A percentile compares a stretch with the other conserved stretches of the same genome.
Conservation (phyloP, 2,113 vertebrate genomes). For the Sylvia atricapilla region DNA sequence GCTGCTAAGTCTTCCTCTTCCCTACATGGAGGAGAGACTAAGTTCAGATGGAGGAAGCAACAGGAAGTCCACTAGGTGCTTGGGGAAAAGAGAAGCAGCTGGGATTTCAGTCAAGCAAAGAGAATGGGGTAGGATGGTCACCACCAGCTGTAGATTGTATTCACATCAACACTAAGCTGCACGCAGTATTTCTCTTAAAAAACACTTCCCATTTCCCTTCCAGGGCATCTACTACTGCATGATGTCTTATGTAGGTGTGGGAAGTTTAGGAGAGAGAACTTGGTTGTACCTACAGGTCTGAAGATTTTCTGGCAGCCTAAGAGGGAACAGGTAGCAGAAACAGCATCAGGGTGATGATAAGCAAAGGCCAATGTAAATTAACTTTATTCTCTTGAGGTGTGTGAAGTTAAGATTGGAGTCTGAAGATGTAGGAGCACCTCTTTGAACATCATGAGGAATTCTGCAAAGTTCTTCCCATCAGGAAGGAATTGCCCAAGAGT, state of each 20-base stretch:
- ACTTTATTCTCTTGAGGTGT: neutral
- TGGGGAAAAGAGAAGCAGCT: neutral
- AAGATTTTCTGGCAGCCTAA: neutral
- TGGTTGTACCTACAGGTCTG: neutral
- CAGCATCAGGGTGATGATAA: neutral
- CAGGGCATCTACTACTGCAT: neutral
- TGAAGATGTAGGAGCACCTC: neutral
- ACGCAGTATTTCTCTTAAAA: neutral
- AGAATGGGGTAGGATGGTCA: neutral
- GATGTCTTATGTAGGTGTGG: neutral
- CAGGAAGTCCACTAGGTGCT: neutral
- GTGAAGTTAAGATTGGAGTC: neutral
- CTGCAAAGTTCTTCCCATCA: neutral
- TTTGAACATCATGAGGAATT: neutral
- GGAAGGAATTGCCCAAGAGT: neutral
- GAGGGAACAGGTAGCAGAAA: neutral
- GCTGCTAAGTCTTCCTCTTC: neutral
- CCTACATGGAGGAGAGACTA: neutral
- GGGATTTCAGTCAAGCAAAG: neutral
- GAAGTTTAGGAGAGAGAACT: neutral
- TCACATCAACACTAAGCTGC: accelerated
- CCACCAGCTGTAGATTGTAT: neutral
- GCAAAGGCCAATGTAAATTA: neutral
- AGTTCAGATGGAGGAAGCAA: neutral
- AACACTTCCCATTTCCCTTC: neutral